Evolutionary conservation across 92 coral and sea anemone genomes (phyloP), one percentile per base, ranked within the genome.

Genomic region (Epizoanthus rinbou): DNA sequence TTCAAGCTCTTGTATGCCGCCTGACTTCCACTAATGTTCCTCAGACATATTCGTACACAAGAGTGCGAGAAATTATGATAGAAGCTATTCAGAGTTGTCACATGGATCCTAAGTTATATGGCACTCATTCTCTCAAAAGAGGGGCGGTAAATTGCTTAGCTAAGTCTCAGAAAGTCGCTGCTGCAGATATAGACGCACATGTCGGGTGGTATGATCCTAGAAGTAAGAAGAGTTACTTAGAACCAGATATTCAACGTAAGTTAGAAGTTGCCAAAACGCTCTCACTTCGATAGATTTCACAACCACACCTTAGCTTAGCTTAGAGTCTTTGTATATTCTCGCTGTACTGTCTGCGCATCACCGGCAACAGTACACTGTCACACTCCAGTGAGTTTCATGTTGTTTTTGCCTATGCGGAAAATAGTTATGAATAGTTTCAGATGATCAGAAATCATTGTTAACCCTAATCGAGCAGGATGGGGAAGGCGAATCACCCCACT

Each of bases 91-190:
- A 50, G 4, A 19, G 39, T 56, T 66, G 80, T 62, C 85, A 70
- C 18, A 13, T 19, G 9, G 89, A 85, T 73, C 65, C 53, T 74
- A 60, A 67, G 21, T 18, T 41, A 10, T 89, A 56, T 58, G 87
- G 90, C 64, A 86, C 90, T 50, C 90, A 76, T 64, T 85, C 87
- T 60, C 63, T 85, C 16, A 88, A 88, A 67, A 85, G 80, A 60
- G 91, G 84, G 8, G 89, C 80, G 54, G 88, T 81, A 6, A 74
- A 68, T 35, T 68, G 73, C n/a, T 19, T 68, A 10, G 73, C 73
- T 10, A 68, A 68, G n/a, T 31, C 50, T 25, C 9, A 68, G 50
- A 68, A 68, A 9, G 73, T 68, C 8, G 11, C 73, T 4, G 73
- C n/a, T 15, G n/a, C 73, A 28, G 73, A 68, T 68, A 68, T 68